Conservation (phyloP, 2,797 vertebrate genomes). For the Furcifer pardalis region DNA sequence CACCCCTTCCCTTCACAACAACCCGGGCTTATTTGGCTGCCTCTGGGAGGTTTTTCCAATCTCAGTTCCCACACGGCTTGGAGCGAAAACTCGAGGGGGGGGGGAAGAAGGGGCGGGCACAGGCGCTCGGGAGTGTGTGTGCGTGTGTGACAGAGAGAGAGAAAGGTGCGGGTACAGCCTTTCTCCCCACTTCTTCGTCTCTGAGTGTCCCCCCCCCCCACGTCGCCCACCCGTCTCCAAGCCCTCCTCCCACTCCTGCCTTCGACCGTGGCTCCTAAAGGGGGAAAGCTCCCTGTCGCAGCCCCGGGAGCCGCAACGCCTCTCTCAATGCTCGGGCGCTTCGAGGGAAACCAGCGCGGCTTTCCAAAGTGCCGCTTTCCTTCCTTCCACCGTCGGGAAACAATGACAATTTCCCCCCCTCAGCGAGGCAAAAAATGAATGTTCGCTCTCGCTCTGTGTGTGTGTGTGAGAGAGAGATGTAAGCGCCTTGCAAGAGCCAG, state of each 20-base stretch:
- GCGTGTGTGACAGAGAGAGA: background rate
- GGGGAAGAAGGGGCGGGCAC: constrained; percentile 12
- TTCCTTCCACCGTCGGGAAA: constrained; percentile 51
- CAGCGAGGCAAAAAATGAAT: constrained; percentile 66
- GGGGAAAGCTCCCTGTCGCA: constrained; percentile 24
- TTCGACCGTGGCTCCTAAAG: constrained; percentile 25
- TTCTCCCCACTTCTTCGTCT: constrained; percentile 18
- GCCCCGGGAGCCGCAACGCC: constrained; percentile 58
- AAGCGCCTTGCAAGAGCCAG: constrained; percentile 21
- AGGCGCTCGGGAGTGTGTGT: background rate
- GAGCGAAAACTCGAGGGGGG: constrained; percentile 52
- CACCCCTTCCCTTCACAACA: constrained; percentile 16
- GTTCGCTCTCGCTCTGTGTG: constrained; percentile 41
- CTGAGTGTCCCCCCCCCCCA: background rate
- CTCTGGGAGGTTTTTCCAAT: constrained; percentile 68
- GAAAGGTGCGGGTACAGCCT: constrained; percentile 30
- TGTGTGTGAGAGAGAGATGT: constrained; percentile 33
- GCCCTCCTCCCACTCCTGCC: background rate
- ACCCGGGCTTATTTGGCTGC: constrained; percentile 69
- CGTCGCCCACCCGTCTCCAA: background rate
- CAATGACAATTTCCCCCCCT: constrained; percentile 70
- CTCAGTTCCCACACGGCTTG: constrained; percentile 64
- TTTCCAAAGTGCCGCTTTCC: constrained; percentile 33
- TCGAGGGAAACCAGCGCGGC: constrained; percentile 31
- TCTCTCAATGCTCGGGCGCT: constrained; percentile 42